These are phyloP conservation scores for Parnassius apollo DNA, from an alignment of 2,888 invertebrate species.

Conservation along the genomic window DNA sequence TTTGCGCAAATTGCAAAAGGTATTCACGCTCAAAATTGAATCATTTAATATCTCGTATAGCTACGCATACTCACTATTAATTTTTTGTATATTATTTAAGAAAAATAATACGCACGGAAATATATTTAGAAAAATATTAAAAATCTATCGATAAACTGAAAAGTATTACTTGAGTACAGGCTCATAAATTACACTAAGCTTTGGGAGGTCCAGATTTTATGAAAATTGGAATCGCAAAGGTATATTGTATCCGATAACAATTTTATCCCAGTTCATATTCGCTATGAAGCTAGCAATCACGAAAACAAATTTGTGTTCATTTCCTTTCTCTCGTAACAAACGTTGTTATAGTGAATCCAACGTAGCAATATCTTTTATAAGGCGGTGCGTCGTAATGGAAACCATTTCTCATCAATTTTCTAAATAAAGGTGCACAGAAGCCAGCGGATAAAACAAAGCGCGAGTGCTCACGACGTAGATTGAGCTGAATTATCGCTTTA, in stretches of 20 bases:
- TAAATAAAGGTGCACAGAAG: constrained; percentile 81
- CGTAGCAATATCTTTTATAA: constrained; percentile 70
- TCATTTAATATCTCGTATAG: constrained; percentile 40
- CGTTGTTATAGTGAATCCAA: constrained; percentile 53
- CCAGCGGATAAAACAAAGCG: constrained; percentile 79
- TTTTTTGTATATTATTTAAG: too few relatives aligned
- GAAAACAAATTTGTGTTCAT: constrained; percentile 80
- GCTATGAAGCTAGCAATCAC: constrained; percentile 72
- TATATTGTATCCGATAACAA: constrained; percentile 74
- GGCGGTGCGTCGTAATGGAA: constrained; percentile 77
- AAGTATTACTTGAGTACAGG: too few relatives aligned
- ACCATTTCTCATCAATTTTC: constrained; percentile 82
- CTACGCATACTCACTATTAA: too few relatives aligned
- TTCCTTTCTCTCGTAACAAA: constrained; percentile 70
- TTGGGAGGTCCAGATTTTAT: constrained; percentile 56
- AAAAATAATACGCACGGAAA: too few relatives aligned
- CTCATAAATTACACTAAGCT: too few relatives aligned
- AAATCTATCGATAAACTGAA: constrained; percentile 9
- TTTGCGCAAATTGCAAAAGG: constrained; percentile 65
- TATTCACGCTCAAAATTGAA: constrained; percentile 56
- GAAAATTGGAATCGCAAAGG: constrained; percentile 68
- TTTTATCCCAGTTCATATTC: constrained; percentile 73
- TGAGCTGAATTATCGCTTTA: constrained; percentile 81
- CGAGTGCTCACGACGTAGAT: constrained; percentile 79
- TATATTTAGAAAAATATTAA: too few relatives aligned